Percentiles rank a stretch among this genome's conserved stretches.
phyloP scores from a whole-genome alignment of 2,888 invertebrate species.

The Trichopria drosophilae region DNA sequence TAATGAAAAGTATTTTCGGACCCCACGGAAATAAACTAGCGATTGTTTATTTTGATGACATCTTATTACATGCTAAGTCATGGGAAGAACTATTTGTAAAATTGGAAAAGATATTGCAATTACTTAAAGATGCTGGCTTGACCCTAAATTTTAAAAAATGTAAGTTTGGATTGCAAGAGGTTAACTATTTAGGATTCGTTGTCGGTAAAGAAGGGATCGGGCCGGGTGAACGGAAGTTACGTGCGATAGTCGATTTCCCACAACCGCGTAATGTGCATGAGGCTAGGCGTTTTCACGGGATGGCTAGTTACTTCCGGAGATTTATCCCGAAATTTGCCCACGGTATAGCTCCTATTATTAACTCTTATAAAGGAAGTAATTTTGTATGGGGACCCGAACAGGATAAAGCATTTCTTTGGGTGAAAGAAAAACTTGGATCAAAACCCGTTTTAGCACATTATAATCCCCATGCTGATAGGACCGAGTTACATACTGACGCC shows the following conservation, averaged over 20 bases:
- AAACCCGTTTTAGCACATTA: no score
- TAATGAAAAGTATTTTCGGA: slow-evolving; percentile 11
- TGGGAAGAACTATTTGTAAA: slow-evolving; percentile 3
- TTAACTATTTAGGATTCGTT: slow-evolving; percentile 42
- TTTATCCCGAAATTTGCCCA: slow-evolving; percentile 15
- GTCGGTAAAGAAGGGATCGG: slow-evolving; percentile 2
- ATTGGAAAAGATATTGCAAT: neutral
- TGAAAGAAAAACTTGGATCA: no score
- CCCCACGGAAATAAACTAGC: neutral
- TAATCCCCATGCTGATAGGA: no score
- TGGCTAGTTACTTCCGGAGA: slow-evolving; percentile 20
- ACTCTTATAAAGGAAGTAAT: slow-evolving; percentile 2
- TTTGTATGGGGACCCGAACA: no score
- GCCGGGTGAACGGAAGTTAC: slow-evolving; percentile 31
- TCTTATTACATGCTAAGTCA: neutral
- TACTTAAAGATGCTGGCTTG: slow-evolving; percentile 32
- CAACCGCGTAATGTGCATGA: slow-evolving; percentile 4
- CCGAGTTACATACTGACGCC: slow-evolving; percentile 53
- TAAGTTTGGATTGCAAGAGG: slow-evolving; percentile 33
- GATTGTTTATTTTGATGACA: slow-evolving; percentile 7
- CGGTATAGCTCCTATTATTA: neutral
- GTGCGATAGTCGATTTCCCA: slow-evolving; percentile 21
- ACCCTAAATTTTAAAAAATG: slow-evolving; percentile 43
- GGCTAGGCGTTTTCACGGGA: slow-evolving; percentile 12
- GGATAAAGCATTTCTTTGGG: no score